A percentile compares a stretch with the other conserved stretches of the same genome.
Conservation (phyloP, 2,797 vertebrate genomes). For the Avahi laniger region DNA sequence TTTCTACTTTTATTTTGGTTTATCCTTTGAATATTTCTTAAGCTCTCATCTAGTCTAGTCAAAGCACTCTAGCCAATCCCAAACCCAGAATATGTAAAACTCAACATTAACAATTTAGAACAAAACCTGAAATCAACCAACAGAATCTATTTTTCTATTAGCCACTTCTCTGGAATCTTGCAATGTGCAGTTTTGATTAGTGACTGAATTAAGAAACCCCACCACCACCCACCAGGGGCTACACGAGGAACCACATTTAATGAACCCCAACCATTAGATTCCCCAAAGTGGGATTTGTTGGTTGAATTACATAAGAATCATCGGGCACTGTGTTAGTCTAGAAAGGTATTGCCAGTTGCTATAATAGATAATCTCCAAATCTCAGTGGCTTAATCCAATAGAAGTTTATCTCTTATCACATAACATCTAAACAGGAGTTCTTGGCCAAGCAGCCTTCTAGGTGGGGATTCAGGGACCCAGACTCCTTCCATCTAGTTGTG, state of each 20-base stretch:
- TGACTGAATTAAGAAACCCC: background rate
- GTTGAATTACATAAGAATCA: background rate
- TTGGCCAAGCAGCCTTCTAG: background rate
- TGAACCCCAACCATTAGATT: background rate
- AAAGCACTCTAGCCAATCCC: constrained; percentile 55
- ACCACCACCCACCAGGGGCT: background rate
- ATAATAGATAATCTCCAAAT: background rate
- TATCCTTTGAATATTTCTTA: constrained; percentile 51
- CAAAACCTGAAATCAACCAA: constrained; percentile 47
- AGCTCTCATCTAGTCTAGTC: constrained; percentile 60
- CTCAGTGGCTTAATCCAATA: background rate
- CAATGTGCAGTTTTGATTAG: background rate
- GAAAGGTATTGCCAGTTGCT: background rate
- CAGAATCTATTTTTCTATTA: constrained; percentile 11
- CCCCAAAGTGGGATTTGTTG: background rate
- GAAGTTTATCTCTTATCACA: background rate
- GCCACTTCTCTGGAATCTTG: constrained; percentile 40
- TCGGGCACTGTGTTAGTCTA: background rate
- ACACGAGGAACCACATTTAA: background rate
- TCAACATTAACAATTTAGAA: constrained; percentile 43
- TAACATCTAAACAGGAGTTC: background rate
- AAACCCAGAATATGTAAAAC: constrained; percentile 28
- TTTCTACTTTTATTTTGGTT: constrained; percentile 63
- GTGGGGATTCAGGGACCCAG: background rate
- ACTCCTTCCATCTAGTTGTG: background rate